Evolutionary conservation across 2,888 invertebrate genomes (phyloP), one percentile per base, ranked within the genome.

Genomic region (Dicranocentrus wangi): DNA sequence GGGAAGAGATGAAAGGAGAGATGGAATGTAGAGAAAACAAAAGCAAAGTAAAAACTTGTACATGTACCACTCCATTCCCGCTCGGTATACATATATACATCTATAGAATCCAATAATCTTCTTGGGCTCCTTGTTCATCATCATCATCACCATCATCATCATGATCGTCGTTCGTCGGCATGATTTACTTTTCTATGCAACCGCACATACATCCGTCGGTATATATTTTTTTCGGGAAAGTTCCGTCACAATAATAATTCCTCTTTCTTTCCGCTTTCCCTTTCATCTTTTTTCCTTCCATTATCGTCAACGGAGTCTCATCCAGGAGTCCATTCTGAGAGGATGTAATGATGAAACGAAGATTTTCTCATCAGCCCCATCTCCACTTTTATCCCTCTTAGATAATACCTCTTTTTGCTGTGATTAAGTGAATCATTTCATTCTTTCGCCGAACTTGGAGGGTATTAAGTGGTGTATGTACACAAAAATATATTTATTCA

Each of bases 351-450:
- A 71, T 71, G 55, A 71, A 66, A 66, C 55, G 27, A 70, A 51
- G 51, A 51, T 68, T 47, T 60, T 61, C 70, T 58, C 39, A 55
- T 58, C 69, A 69, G 13, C 32, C 3, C 61, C 17, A 2, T n/a
- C n/a, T n/a, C n/a, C n/a, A n/a, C n/a, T 10, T 13, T n/a, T 13
- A 27, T 60, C n/a, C 8, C 55, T 39, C 19, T 15, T 25, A 60
- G 28, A 60, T 27, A 32, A 61, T 28, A 51, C 39, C 53, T 51
- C 28, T 23, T 58, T 10, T 13, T 60, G 27, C 13, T 71, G 58
- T 71, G 78, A 71, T 71, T 71, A 79, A 79, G 65, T 79, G 70
- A 79, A 65, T 71, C 78, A 71, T 71, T 70, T 65, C 43, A 71
- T 71, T 66, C 55, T 17, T 69, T 28, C 17, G 17, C 10, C 10